Evolutionary conservation across 2,797 vertebrate genomes (phyloP).

Genomic region (Ispidina picta): DNA sequence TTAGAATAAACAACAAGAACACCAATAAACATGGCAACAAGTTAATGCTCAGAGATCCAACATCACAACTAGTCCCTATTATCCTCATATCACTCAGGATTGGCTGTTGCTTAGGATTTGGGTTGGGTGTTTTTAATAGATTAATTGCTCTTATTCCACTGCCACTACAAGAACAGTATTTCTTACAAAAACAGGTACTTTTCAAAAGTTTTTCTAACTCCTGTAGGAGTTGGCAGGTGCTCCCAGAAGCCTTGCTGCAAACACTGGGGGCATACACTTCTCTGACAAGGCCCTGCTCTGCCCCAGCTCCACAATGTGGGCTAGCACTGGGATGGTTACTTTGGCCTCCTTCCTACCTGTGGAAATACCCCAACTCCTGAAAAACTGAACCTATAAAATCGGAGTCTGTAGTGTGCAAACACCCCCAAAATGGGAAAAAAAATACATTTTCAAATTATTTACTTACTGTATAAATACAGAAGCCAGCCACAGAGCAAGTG

Average conservation of each 20-base stretch:
- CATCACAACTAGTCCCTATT: background rate
- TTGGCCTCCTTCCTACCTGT: background rate
- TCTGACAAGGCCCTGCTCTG: background rate
- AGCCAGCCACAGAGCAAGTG: background rate
- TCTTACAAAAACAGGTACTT: background rate
- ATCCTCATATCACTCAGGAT: background rate
- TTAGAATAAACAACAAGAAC: background rate
- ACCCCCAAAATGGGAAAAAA: background rate
- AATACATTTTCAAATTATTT: background rate
- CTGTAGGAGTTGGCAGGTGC: background rate
- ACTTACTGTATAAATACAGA: background rate
- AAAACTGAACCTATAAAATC: background rate
- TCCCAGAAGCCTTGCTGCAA: background rate
- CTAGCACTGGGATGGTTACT: background rate
- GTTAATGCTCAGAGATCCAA: background rate
- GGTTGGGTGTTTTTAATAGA: background rate
- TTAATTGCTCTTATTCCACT: background rate
- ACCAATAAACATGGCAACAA: fast-evolving
- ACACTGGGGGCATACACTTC: fast-evolving
- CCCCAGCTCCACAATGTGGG: background rate
- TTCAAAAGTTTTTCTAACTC: no score
- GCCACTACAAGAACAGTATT: background rate
- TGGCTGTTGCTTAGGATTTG: background rate
- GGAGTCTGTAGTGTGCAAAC: background rate
- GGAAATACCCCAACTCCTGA: background rate